Conservation (phyloP, 2,797 vertebrate species). For the Pipistrellus kuhlii region DNA sequence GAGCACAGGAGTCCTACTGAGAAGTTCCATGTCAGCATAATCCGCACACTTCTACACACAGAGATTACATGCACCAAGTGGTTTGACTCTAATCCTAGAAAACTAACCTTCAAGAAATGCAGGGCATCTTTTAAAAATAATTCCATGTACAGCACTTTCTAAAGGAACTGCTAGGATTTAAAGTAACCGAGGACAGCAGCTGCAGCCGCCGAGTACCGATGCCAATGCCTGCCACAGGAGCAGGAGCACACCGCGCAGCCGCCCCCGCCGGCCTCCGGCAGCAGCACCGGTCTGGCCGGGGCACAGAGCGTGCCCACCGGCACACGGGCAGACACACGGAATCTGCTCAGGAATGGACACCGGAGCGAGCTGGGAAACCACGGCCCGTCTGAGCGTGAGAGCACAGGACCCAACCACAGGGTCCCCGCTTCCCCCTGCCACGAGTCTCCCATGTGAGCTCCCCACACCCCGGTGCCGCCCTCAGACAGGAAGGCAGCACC, state of each 20-base stretch:
- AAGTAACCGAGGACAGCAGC: neutral
- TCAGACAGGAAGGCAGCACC: neutral
- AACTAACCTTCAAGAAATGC: neutral
- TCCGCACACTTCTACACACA: neutral
- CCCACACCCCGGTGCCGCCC: too few relatives aligned
- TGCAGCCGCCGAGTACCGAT: neutral
- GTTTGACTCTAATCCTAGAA: neutral
- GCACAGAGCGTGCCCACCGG: neutral
- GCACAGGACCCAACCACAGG: neutral
- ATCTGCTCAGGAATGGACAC: neutral
- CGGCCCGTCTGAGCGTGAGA: fast-evolving
- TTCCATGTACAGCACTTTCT: neutral
- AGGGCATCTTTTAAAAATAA: neutral
- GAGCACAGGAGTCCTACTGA: neutral
- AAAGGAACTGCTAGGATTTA: neutral
- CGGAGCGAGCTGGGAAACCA: neutral
- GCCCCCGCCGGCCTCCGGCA: fast-evolving
- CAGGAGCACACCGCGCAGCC: neutral
- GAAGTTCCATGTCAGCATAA: neutral
- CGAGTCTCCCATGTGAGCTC: too few relatives aligned
- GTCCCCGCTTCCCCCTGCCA: neutral
- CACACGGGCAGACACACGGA: neutral
- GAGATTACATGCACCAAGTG: neutral
- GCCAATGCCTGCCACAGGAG: fast-evolving
- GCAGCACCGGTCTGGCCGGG: neutral